Percentiles rank a stretch among this genome's conserved stretches.
phyloP scores from a whole-genome alignment of 2,888 invertebrate species.

The Amblyteles armatorius region DNA sequence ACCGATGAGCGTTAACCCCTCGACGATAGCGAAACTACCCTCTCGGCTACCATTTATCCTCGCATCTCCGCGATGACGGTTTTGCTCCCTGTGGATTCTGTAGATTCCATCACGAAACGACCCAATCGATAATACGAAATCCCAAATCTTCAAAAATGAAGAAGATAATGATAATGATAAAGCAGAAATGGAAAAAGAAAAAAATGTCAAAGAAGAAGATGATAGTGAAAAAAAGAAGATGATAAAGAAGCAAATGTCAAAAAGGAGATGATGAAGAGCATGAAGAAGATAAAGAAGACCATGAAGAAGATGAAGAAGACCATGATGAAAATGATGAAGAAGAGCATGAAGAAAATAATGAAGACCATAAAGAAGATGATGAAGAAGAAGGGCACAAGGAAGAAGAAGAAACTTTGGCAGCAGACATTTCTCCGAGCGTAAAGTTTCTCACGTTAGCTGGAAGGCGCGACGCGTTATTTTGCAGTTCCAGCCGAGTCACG shows the following conservation, averaged over 20 bases:
- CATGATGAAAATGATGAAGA: background rate
- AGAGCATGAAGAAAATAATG: background rate
- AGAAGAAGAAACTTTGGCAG: background rate
- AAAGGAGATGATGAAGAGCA: background rate
- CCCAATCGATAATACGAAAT: slow-evolving; percentile 29
- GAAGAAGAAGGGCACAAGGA: background rate
- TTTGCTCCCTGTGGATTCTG: slow-evolving; percentile 25
- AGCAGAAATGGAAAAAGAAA: background rate
- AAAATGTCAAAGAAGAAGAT: too few species aligned
- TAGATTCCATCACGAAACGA: background rate
- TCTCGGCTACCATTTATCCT: background rate
- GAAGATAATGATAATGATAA: background rate
- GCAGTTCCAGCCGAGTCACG: slow-evolving; percentile 66
- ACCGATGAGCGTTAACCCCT: slow-evolving; percentile 79
- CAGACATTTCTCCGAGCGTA: background rate
- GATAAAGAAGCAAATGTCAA: background rate
- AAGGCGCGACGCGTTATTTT: slow-evolving; percentile 16
- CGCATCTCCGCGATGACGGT: background rate
- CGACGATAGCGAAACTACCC: slow-evolving; percentile 13
- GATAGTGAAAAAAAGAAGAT: too few species aligned
- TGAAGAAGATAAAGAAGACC: background rate
- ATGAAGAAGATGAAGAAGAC: too few species aligned
- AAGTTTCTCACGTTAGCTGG: slow-evolving; percentile 54
- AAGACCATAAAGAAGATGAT: background rate
- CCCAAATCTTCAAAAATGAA: background rate